A percentile compares a stretch with the other conserved stretches of the same genome.
Evolutionary conservation across 2,797 vertebrate genomes (phyloP).

Genomic region (Rhinogobio ventralis): DNA sequence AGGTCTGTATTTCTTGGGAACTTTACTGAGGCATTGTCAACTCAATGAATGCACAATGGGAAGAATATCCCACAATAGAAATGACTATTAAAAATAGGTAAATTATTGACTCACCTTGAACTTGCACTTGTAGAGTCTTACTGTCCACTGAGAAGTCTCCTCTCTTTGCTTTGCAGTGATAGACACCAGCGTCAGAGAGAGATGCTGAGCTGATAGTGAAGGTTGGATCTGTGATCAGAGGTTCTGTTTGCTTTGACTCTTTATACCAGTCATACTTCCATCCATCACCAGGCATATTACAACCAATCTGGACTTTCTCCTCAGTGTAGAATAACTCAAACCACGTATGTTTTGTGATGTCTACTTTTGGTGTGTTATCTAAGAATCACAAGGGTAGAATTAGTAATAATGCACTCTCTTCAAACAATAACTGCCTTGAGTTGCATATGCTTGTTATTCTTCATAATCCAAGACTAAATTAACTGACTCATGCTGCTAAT

Average conservation of each 20-base stretch:
- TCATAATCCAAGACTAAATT: too few species aligned
- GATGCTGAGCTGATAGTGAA: neutral
- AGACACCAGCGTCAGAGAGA: neutral
- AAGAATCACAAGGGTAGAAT: too few species aligned
- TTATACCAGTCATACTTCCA: neutral
- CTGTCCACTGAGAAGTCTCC: neutral
- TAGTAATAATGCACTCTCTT: neutral
- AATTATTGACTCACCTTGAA: neutral
- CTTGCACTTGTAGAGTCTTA: neutral
- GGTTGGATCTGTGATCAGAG: neutral
- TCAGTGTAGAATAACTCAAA: neutral
- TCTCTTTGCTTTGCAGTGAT: conserved; percentile 27
- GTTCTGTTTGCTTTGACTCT: neutral
- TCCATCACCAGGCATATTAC: neutral
- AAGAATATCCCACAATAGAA: neutral
- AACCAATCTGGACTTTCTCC: neutral
- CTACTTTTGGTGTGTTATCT: neutral
- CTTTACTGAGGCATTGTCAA: neutral
- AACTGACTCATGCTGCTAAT: too few species aligned
- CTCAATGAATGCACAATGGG: neutral
- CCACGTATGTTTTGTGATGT: neutral
- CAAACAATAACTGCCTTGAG: neutral
- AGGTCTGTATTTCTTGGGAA: neutral
- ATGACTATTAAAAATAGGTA: neutral
- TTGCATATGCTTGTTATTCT: neutral